Evolutionary conservation across 2,888 invertebrate genomes (phyloP), one percentile per base, ranked within the genome.

Genomic region (Idaea aversata): DNA sequence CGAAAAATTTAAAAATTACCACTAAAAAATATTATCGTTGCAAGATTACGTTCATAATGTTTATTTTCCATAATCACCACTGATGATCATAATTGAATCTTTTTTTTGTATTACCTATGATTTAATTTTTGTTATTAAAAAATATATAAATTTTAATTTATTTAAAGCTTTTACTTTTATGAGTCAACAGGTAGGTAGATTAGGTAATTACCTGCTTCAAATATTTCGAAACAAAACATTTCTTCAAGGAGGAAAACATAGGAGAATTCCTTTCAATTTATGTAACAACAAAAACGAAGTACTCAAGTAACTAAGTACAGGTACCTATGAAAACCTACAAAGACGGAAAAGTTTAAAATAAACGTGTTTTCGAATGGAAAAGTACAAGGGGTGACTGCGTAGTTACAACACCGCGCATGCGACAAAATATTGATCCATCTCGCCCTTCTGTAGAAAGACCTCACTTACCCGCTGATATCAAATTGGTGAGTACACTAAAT

Each of bases 401-500:
- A 83, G 80, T 75, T 73, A 66, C 34, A 25, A 25, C 57, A 75
- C 61, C 61, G 79, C 91, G 91, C 91, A 79, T 84, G 91, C 90
- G 88, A 76, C 72, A 10, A 10, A 5, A 15, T 69, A 91, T 90
- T 83, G 90, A 90, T 81, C 80, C 76, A 70, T 5, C 63, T 61
- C 65, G 68, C 62, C 67, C 63, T 63, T 65, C 57, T 25, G 3
- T 25, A 25, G 60, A 62, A 61, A 63, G 72, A 71, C 74, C 77
- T 83, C 90, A 88, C 84, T 89, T 82, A 81, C 80, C 82, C 80
- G 80, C 81, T 82, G 88, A 80, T 72, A 78, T 78, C 81, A 79
- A 78, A 80, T 84, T 83, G 88, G 88, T 88, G 87, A 90, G 89
- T 88, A 89, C 85, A 75, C 76, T 77, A 84, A 81, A 83, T 83